Conservation (phyloP, 2,113 vertebrate genomes). For the Brachirus orientalis region DNA sequence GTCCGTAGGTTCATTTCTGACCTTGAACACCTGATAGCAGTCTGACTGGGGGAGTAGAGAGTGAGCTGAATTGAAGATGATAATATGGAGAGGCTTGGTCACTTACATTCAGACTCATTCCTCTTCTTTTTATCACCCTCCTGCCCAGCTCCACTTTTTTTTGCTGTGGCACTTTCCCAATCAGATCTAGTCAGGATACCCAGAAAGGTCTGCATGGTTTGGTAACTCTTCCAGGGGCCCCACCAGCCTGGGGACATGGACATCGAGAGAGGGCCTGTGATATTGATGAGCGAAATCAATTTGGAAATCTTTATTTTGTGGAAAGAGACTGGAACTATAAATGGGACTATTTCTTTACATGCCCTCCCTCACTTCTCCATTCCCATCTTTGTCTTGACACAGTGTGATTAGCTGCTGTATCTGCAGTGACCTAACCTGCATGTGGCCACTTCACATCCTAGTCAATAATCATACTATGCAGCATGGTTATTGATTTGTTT, state of each 20-base stretch:
- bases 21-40: constrained; percentile 59
- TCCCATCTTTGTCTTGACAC: constrained; percentile 82
- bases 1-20: constrained; percentile 58
- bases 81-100: constrained; percentile 25
- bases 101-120: constrained; percentile 35
- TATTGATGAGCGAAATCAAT: constrained; percentile 22
- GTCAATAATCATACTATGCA: constrained; percentile 89
- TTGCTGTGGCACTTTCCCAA: constrained; percentile 48
- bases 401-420: constrained; percentile 74
- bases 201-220: constrained; percentile 92
- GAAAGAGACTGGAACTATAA: constrained; percentile 1
- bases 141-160: constrained; percentile 3
- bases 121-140: constrained; percentile 45
- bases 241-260: constrained; percentile 89
- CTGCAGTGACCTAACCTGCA: constrained; percentile 84
- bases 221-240: constrained; percentile 75
- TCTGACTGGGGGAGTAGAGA: constrained; percentile 54
- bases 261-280: constrained; percentile 90
- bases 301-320: constrained; percentile 12
- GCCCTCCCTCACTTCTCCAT: constrained; percentile 96
- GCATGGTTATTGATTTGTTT: constrained; percentile 92
- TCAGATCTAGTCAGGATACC: constrained; percentile 89
- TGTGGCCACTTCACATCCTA: constrained; percentile 82
- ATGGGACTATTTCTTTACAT: constrained; percentile 12
- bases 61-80: constrained; percentile 31